Evolutionary conservation across 1,140 invertebrate genomes (phyloP), one percentile per base, ranked within the genome.

Genomic region (Cecropterus lyciades): DNA sequence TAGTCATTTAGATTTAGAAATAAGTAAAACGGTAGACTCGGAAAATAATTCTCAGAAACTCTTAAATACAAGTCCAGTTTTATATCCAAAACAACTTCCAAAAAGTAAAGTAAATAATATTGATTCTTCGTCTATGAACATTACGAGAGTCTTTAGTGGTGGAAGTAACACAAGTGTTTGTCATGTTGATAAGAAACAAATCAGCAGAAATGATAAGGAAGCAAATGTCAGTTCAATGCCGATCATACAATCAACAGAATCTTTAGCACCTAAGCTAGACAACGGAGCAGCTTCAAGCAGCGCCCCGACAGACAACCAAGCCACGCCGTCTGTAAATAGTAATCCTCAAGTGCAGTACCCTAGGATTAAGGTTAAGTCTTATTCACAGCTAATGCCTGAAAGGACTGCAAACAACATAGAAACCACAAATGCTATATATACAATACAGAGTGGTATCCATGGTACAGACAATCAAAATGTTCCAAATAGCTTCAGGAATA

Each of bases 301-400:
- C 20, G 5, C 5, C 5, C 20, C 20, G 5, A 24, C 1, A 3
- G 20, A 24, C 1, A 24, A 24, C 5, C 20, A 15, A 33, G 52
- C 17, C 43, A 65, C 46, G n/a, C 66, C 37, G 0, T 14, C 16
- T 8, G 11, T 3, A 37, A 37, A 6, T 20, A 59, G 43, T 16
- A 43, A 17, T 51, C 37, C 40, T 16, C 46, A 53, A 53, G 11
- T 16, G 17, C 3, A 14, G 14, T 43, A 69, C 46, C 84, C 81
- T 11, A 73, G 82, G 63, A 89, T 91, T 33, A 91, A 91, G 80
- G 84, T 89, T 0, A 91, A 89, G 57, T 72, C 83, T 20, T 75
- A 73, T 15, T 77, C 84, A 33, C 82, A 89, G 52, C 65, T 91
- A 27, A 85, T 89, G 86, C 67, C 85, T 14, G 56, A 77, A 14